Conservation (phyloP, 2,797 vertebrate genomes). For the Liasis olivaceus region DNA sequence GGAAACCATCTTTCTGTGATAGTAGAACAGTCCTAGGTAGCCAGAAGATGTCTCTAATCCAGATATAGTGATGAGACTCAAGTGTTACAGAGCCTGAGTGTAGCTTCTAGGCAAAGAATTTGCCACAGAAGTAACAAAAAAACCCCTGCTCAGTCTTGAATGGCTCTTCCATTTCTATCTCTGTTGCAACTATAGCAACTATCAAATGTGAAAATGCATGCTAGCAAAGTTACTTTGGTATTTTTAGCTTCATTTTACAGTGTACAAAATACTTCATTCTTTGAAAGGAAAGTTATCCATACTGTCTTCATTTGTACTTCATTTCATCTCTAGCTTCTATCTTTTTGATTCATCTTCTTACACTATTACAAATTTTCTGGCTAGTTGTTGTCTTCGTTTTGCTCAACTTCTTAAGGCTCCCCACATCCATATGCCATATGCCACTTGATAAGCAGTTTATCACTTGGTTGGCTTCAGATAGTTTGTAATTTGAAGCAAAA, state of each 20-base stretch:
- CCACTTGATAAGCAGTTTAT: not conserved
- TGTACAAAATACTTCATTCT: conserved; percentile 36
- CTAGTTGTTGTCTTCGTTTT: not conserved
- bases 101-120: not conserved
- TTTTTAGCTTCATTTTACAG: conserved; percentile 56
- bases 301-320: conserved; percentile 40
- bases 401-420: not conserved
- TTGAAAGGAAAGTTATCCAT: conserved; percentile 51
- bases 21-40: not conserved
- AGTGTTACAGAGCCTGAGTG: not conserved
- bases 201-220: conserved; percentile 23
- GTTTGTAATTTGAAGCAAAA: not conserved
- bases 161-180: not conserved
- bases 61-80: not conserved
- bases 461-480: not conserved
- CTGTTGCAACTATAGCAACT: conserved; percentile 37
- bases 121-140: not conserved
- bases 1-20: not conserved
- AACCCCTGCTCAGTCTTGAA: not conserved
- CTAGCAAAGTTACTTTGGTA: conserved; percentile 26
- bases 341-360: conserved; percentile 14
- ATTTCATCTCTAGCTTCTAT: conserved; percentile 8
- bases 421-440: not conserved
- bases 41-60: not conserved
- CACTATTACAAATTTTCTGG: not conserved